Evolutionary conservation across 2,113 vertebrate species (phyloP), one percentile per base, ranked within the genome.

Genomic region (Hoplias malabaricus): DNA sequence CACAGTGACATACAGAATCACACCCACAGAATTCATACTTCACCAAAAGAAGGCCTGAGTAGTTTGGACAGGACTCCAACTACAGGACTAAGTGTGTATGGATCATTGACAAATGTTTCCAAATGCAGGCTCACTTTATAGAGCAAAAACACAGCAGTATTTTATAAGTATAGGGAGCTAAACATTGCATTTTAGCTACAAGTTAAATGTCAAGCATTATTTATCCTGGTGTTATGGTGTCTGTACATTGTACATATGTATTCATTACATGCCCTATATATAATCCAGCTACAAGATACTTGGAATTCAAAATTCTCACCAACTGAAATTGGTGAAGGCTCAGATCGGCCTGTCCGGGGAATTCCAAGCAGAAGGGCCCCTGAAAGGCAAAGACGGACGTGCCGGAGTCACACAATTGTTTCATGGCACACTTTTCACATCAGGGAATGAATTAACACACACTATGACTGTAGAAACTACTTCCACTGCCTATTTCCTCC

Each of bases 311-410:
- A 89, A 87, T 84, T 92, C 92, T 93, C 92, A 93, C 92, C 91
- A 92, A 92, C 87, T 93, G 92, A 89, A 92, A 92, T 92, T 92
- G 91, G 90, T 91, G 90, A 90, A 93, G 90, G 88, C 87, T 91
- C 90, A 93, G 90, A 91, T 92, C 91, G 88, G 89, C 88, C 88
- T 92, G 92, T 92, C 92, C 90, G 61, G 89, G 89, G 86, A 93
- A 89, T 90, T 93, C 89, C 89, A 90, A 92, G 90, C 92, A 92
- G 91, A 93, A 89, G 85, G 92, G 90, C 82, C 90, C 91, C 92
- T 93, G 92, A 84, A 93, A 93, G 89, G 92, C 89, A 93, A 93
- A 93, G 90, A 93, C 82, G 91, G 88, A 92, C 73, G 90, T 88
- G 90, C 87, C 91, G 89, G 87, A 87, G 90, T 93, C 92, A 92